Evolutionary conservation across 2,888 invertebrate genomes (phyloP).

Genomic region (Chouioia cunea): DNA sequence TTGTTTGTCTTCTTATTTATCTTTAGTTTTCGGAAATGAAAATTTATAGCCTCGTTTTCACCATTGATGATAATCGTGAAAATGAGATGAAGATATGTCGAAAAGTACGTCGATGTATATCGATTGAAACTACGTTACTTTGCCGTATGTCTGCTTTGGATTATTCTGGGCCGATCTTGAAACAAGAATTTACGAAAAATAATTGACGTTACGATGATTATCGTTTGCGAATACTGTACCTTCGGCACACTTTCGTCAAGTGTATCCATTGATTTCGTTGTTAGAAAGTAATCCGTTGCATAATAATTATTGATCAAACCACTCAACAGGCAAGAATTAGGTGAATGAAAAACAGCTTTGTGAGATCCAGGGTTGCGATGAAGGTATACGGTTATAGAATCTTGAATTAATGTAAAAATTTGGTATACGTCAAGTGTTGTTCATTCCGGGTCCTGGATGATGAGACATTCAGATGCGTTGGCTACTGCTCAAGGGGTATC

Average conservation of each 20-base stretch:
- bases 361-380: conserved; percentile 38
- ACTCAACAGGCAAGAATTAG: conserved; percentile 60
- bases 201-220: too few relatives aligned
- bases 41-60: conserved; percentile 31
- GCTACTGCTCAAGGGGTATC: conserved; percentile 25
- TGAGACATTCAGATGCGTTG: conserved; percentile 33
- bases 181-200: too few relatives aligned
- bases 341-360: conserved; percentile 44
- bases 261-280: too few relatives aligned
- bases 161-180: too few relatives aligned
- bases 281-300: neutral
- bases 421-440: conserved; percentile 5
- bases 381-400: conserved; percentile 35
- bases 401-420: conserved; percentile 33
- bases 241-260: neutral
- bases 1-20: too few relatives aligned
- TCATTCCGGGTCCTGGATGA: conserved; percentile 38
- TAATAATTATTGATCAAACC: conserved; percentile 40
- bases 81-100: conserved; percentile 23
- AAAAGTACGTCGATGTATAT: neutral
- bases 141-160: too few relatives aligned
- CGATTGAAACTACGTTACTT: neutral
- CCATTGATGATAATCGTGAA: conserved; percentile 13
- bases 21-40: neutral
- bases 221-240: conserved; percentile 28